Evolutionary conservation across 2,113 vertebrate species (phyloP), one percentile per base, ranked within the genome.

Genomic region (Erpornis zantholeuca): DNA sequence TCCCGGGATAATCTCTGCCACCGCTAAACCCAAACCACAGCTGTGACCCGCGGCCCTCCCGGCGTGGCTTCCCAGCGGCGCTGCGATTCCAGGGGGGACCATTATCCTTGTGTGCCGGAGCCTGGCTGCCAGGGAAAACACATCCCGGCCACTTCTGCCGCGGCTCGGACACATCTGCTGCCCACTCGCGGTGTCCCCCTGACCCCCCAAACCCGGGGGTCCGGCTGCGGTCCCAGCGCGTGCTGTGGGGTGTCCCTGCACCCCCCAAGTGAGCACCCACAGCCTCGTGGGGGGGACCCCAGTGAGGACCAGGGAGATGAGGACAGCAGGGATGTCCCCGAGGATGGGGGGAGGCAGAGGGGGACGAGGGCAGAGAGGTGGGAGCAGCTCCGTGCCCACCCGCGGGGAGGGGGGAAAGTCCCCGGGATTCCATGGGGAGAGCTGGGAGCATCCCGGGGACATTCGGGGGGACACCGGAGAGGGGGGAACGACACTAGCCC

Each of bases 51-150:
- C 72, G 18, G 72, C 36, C 7, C 52, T 44, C 69, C 40, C 64
- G 4, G 18, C 0, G 4, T 0, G 3, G 73, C 33, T 44, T 33
- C 33, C 31, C 31, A 15, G 20, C 4, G 4, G 20, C 13, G 5
- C 54, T 53, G 71, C 25, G n/a, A 5, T 50, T 61, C 20, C 2
- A 3, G 64, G 15, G 63, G 24, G 28, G 35, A 11, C 18, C 21
- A 6, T 65, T 31, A 16, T 29, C 57, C 57, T 28, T 42, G 40
- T 42, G 11, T 42, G 40, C 40, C 13, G 13, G 40, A 42, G 11
- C 19, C 19, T 2, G 4, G 49, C 54, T 42, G 61, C 92, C 60
- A 2, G 10, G 38, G 47, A 47, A 73, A 57, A 15, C 77, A n/a
- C 50, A 69, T 35, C 12, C 13, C 71, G 15, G 44, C n/a, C 7